Conservation (phyloP, 2,113 vertebrate genomes). For the Etheostoma spectabile region DNA sequence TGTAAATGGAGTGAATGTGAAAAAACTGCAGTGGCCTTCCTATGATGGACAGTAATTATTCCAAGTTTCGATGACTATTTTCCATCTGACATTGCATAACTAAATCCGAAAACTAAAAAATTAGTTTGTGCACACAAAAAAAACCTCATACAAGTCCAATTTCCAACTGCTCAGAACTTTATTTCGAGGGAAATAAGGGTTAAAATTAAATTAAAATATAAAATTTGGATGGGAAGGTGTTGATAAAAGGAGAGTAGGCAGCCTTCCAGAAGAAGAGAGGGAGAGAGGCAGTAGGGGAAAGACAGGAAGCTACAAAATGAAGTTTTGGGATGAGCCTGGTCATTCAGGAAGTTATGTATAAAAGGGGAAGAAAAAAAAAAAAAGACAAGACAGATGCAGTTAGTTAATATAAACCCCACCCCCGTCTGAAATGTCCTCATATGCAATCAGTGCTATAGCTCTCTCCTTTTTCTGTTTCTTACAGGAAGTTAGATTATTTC, state of each 20-base stretch:
- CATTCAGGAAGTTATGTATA: constrained; percentile 64
- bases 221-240: constrained; percentile 73
- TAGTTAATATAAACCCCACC: constrained; percentile 78
- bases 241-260: constrained; percentile 28
- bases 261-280: constrained; percentile 44
- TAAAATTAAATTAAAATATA: constrained; percentile 86
- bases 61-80: not conserved
- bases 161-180: constrained; percentile 86
- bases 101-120: not conserved
- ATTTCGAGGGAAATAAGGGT: constrained; percentile 84
- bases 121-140: not conserved
- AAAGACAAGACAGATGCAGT: constrained; percentile 69
- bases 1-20: not conserved
- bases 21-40: not conserved
- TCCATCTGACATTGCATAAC: not conserved
- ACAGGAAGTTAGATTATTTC: constrained; percentile 56
- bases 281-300: constrained; percentile 24
- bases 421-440: constrained; percentile 80
- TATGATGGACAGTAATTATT: not conserved
- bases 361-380: constrained; percentile 49
- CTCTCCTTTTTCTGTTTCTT: constrained; percentile 68
- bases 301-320: constrained; percentile 60
- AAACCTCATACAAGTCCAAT: constrained; percentile 19
- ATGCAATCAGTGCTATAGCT: constrained; percentile 76
- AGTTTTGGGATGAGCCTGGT: constrained; percentile 53